Percentiles rank a stretch among this genome's conserved stretches.
Conservation (phyloP, 2,888 invertebrate species). For the Meiosimyza platycephala region DNA sequence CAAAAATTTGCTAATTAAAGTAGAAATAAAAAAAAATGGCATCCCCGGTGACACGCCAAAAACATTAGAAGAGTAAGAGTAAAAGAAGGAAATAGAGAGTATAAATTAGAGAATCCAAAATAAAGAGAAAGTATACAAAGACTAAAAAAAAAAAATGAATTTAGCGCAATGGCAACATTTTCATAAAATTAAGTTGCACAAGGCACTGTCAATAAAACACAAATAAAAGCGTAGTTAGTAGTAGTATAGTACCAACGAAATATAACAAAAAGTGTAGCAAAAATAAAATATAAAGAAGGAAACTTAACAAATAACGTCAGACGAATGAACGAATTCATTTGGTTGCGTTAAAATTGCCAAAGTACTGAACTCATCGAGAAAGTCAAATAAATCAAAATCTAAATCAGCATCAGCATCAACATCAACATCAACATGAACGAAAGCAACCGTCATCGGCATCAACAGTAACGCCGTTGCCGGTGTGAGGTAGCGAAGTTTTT, state of each 20-base stretch:
- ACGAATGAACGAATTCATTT: conserved; percentile 23
- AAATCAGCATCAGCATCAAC: conserved; percentile 29
- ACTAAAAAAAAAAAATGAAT: not conserved
- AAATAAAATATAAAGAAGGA: conserved; percentile 6
- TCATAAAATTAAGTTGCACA: conserved; percentile 59
- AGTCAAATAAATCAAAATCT: conserved; percentile 36
- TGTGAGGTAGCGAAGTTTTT: not conserved
- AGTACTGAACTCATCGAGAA: conserved; percentile 32
- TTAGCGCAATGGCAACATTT: conserved; percentile 51
- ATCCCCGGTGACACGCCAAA: not conserved
- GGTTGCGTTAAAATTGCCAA: conserved; percentile 33
- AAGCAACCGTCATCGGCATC: no score
- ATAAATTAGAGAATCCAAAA: conserved; percentile 4
- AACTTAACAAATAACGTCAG: conserved; percentile 30
- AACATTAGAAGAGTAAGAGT: not conserved
- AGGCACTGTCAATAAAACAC: conserved; percentile 40
- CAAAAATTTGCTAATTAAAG: no score
- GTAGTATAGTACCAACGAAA: not conserved
- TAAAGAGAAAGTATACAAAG: not conserved
- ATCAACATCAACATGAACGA: not conserved
- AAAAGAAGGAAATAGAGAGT: not conserved
- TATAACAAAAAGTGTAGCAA: not conserved
- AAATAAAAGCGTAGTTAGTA: conserved; percentile 3
- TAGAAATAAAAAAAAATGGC: no score
- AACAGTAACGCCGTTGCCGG: conserved; percentile 4